Base-by-base conservation (phyloP, 2,888 invertebrate species). In the Hydrotaea cyrtoneurina region DNA sequence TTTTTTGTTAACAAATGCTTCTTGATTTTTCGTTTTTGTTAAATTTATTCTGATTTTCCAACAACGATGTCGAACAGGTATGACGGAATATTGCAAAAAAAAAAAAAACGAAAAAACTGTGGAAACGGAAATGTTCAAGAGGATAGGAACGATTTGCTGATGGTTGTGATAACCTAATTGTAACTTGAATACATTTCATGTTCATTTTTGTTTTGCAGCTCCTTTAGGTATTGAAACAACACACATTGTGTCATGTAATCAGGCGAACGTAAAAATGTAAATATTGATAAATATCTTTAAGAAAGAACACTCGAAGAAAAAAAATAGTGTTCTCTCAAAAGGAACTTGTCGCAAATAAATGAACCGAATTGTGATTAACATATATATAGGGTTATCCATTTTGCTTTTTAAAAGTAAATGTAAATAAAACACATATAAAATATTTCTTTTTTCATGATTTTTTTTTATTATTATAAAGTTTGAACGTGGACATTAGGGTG, bases 21-120 rank as follows among this genome's bases (percentile, higher is more conserved):
- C 31, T 76, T 78, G 76, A 36, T 59, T 23, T 26, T 23, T 59
- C 4, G 15, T 10, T 39, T 66, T 69, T 17, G 8, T 10, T 21
- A 76, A 75, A 79, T 78, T 78, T 84, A 84, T 84, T 75, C 81
- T 57, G 77, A 85, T 82, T 85, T 69, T 13, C 62, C 62, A n/a
- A 17, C 1, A 2, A 0, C 23, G 39, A 5, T 11, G 21, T 26
- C 39, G 39, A 66, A 75, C 85, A 82, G 85, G 85, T 85, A 85
- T 59, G 36, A 36, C 19, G 36, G 21, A 17, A 2, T 69, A 8
- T 55, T 53, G 69, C 43, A 13, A 8, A 62, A 2, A 21, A 39
- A 39, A 4, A 39, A 10, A 39, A 39, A 39, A 39, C 1, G 31
- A 2, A 59, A n/a, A 59, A 31, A 59, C 0, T n/a, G 23, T 62